Evolutionary conservation across 2,113 vertebrate species (phyloP).

Genomic region (Steatornis caripensis): DNA sequence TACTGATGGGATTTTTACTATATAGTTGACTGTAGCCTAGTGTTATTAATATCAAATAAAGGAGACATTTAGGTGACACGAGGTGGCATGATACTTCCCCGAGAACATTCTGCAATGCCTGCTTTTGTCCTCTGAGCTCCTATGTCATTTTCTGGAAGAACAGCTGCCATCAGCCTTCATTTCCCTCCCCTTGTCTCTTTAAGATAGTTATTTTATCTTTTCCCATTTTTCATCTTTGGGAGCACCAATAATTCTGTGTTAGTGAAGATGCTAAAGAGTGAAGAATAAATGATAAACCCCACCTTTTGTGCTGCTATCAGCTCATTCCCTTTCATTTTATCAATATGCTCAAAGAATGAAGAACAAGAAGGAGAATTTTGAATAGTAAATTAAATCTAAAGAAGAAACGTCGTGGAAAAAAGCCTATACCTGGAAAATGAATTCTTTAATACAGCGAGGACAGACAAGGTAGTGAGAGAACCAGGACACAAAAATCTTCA

Average conservation of each 20-base stretch:
- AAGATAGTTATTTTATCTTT: background rate
- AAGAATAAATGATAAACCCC: background rate
- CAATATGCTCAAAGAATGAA: background rate
- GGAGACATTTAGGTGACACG: background rate
- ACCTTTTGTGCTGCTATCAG: background rate
- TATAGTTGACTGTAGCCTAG: background rate
- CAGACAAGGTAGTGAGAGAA: background rate
- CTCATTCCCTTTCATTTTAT: background rate
- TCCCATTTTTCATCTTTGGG: background rate
- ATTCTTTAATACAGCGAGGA: background rate
- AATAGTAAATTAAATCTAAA: background rate
- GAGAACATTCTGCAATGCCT: background rate
- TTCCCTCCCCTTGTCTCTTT: background rate
- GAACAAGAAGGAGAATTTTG: background rate
- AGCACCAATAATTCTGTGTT: background rate
- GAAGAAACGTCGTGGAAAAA: background rate
- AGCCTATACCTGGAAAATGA: background rate
- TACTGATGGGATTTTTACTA: slow-evolving; percentile 29
- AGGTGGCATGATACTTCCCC: background rate
- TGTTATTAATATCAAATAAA: slow-evolving; percentile 24
- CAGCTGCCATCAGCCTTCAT: background rate
- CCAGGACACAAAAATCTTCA: background rate
- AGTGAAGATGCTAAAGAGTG: background rate
- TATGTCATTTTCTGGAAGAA: background rate
- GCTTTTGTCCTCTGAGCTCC: background rate